A percentile compares a stretch with the other conserved stretches of the same genome.
phyloP scores from a whole-genome alignment of 1,140 invertebrate genomes.

The Lamellibrachia luymesi region DNA sequence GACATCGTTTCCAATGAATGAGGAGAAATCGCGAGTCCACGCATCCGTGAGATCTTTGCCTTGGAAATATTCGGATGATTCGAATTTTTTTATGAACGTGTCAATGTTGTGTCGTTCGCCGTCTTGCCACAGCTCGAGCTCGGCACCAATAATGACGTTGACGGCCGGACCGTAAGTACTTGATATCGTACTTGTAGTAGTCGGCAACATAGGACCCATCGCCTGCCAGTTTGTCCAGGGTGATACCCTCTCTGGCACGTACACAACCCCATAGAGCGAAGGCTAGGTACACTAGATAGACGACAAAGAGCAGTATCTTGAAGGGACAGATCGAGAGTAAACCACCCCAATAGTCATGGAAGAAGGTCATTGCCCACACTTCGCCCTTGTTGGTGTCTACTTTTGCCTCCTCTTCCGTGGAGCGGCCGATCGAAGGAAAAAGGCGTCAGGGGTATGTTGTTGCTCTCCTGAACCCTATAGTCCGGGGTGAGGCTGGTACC shows the following conservation, averaged over 20 bases:
- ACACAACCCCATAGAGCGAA: slow-evolving; percentile 13
- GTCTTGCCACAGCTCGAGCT: neutral
- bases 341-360: neutral
- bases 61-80: neutral
- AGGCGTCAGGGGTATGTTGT: too few relatives aligned
- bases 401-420: neutral
- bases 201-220: neutral
- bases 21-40: neutral
- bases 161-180: neutral
- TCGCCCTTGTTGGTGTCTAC: neutral
- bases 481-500: too few relatives aligned
- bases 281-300: neutral
- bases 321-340: neutral
- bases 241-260: neutral
- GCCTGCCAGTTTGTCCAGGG: neutral
- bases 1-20: neutral
- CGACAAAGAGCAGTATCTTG: neutral
- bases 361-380: neutral
- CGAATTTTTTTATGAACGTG: neutral
- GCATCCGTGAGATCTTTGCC: too few relatives aligned
- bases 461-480: too few relatives aligned
- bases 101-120: neutral
- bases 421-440: too few relatives aligned
- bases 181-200: neutral
- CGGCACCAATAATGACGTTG: neutral